Evolutionary conservation across 2,797 vertebrate genomes (phyloP), one percentile per base, ranked within the genome.

Genomic region (Cossypha caffra): DNA sequence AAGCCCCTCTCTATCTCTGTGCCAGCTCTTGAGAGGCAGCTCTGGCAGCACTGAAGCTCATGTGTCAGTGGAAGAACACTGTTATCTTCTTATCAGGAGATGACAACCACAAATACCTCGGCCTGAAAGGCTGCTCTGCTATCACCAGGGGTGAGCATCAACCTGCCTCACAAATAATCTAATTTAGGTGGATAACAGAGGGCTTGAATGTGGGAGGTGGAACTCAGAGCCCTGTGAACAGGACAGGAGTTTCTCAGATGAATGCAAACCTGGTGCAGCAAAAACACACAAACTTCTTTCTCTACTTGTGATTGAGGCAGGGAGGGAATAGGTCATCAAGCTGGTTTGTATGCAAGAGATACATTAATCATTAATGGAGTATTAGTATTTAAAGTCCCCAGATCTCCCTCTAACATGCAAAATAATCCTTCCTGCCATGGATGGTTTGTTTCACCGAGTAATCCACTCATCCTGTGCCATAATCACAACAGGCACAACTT

Each of bases 11-110:
- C 61, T 13, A 12, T 59, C 72, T 80, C 64, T 26, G 58, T 83
- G 82, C 25, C 79, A 74, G 75, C 72, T 25, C 75, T 37, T 33
- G 90, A 86, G 73, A 90, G 77, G 77, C 83, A 94, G 89, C 90
- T 45, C 73, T 61, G 75, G 40, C 86, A 72, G 64, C 26, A 2
- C 76, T 40, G 63, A 47, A 50, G 86, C 57, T 77, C 33, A 2
- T 3, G 38, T 94, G 92, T 71, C 92, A 86, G 40, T 42, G 78
- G 57, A 76, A 35, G 93, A 95, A 51, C 71, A 51, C 77, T 66
- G 88, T 89, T 96, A 95, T 87, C 93, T 95, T 94, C 95, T 78
- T 77, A 94, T 93, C 95, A 90, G 64, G 23, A 55, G 75, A 88
- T 88, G 85, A 95, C 94, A 95, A 91, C 91, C 79, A 55, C 73